Evolutionary conservation across 2,888 invertebrate genomes (phyloP), one percentile per base, ranked within the genome.

Genomic region (Flexamia atlantica): DNA sequence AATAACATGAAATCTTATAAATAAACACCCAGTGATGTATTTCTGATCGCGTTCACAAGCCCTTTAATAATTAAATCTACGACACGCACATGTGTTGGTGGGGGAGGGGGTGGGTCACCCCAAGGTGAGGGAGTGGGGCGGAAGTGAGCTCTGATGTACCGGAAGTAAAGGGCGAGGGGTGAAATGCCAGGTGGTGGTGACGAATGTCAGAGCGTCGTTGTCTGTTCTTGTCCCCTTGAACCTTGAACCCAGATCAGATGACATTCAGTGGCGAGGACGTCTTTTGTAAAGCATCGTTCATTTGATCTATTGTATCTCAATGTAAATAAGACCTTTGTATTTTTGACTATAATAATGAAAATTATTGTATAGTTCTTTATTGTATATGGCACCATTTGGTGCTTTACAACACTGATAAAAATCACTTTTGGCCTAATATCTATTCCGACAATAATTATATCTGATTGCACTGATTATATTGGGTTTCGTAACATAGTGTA

Each of bases 151-250:
- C n/a, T 28, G 68, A 68, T 68, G 68, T 30, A 14, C 68, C 28
- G 68, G 68, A 68, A 32, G 17, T 68, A 20, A 32, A 2, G 68
- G 9, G 3, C 23, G 68, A 28, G 68, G 30, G 32, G 3, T 30
- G 68, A 5, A 23, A 68, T 32, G 32, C 68, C 68, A 68, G 68
- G 68, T 68, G 68, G 30, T 20, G 7, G 60, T 60, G 60, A 46
- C 46, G 12, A 46, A 46, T 46, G 12, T 46, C 3, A 46, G 12
- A 7, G n/a, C 12, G 46, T 46, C 5, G 4, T 36, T 36, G 36
- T 4, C 9, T 9, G 46, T 46, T 4, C 46, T 17, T 12, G 46
- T 46, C 46, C 46, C 46, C n/a, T 57, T 57, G 57, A 23, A 57
- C 20, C n/a, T n/a, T n/a, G n/a, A n/a, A n/a, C 57, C 9, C 5